Evolutionary conservation across 2,888 invertebrate species (phyloP).

Genomic region (Cephus sareptanus): DNA sequence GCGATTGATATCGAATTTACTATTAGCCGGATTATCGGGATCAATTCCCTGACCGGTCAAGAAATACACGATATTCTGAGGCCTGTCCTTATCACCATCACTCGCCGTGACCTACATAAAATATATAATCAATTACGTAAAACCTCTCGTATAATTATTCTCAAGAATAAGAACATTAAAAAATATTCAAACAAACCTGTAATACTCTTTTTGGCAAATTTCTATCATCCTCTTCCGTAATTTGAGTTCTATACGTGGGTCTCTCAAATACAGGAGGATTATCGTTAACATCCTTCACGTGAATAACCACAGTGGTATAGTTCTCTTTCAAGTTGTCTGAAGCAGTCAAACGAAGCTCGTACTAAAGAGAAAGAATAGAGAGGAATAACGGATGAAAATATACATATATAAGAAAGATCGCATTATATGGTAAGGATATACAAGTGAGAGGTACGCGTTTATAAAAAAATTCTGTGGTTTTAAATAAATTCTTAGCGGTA

Average conservation of each 20-base stretch:
- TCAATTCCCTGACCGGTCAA: constrained; percentile 95
- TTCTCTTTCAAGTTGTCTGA: constrained; percentile 97
- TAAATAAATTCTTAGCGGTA: background rate
- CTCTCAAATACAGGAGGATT: constrained; percentile 97
- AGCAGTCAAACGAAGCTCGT: constrained; percentile 93
- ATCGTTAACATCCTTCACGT: constrained; percentile 98
- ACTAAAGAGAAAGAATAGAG: constrained; percentile 69
- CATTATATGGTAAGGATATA: background rate
- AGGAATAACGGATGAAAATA: background rate
- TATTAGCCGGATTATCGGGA: constrained; percentile 93
- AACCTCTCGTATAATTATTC: background rate
- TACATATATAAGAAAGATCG: constrained; percentile 9
- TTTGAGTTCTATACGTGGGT: constrained; percentile 94
- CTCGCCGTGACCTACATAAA: constrained; percentile 88
- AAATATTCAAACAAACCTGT: constrained; percentile 72
- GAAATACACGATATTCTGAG: constrained; percentile 95
- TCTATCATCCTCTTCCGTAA: constrained; percentile 95
- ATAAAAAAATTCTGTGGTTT: background rate
- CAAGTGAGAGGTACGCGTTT: background rate
- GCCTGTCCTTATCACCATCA: constrained; percentile 95
- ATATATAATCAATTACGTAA: constrained; percentile 3
- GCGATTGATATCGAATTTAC: constrained; percentile 96
- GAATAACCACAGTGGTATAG: constrained; percentile 95
- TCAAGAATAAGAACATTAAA: background rate
- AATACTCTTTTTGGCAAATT: constrained; percentile 93